Percentiles rank a stretch among this genome's conserved stretches.
Conservation (phyloP, 2,888 invertebrate species). For the Stegophylla sp. region DNA sequence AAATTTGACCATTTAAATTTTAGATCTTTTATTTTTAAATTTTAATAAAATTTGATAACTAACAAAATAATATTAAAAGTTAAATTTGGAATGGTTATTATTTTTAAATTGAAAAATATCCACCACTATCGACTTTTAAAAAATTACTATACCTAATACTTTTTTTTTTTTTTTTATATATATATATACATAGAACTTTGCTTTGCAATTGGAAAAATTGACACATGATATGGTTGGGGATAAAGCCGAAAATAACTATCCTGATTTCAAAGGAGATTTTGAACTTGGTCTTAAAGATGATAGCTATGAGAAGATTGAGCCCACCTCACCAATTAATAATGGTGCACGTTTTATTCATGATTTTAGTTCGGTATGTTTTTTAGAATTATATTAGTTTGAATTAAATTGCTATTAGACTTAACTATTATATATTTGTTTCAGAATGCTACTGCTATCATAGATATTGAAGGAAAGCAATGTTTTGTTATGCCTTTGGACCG, state of each 20-base stretch:
- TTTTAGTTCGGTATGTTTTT: constrained; percentile 73
- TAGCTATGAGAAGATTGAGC: constrained; percentile 84
- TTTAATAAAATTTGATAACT: no score
- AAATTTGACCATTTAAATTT: no score
- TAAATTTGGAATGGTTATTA: no score
- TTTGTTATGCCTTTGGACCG: constrained; percentile 90
- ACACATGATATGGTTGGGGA: no score
- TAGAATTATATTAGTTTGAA: constrained; percentile 14
- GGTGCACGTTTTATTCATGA: constrained; percentile 90
- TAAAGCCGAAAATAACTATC: constrained; percentile 16
- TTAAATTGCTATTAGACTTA: neutral
- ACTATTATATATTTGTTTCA: constrained; percentile 63
- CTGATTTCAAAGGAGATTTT: constrained; percentile 75
- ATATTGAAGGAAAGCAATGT: constrained; percentile 77
- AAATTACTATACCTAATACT: no score
- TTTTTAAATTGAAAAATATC: no score
- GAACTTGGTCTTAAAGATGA: constrained; percentile 78
- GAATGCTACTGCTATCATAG: constrained; percentile 80
- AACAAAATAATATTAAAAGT: no score
- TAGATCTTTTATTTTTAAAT: no score
- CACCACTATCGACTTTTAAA: no score
- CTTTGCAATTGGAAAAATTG: constrained; percentile 5
- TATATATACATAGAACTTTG: constrained; percentile 29
- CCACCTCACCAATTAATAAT: constrained; percentile 81
- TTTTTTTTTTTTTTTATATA: no score